These are phyloP conservation scores for Luperina nickerlii DNA, from an alignment of 2,888 invertebrate species.

Conservation along the genomic window DNA sequence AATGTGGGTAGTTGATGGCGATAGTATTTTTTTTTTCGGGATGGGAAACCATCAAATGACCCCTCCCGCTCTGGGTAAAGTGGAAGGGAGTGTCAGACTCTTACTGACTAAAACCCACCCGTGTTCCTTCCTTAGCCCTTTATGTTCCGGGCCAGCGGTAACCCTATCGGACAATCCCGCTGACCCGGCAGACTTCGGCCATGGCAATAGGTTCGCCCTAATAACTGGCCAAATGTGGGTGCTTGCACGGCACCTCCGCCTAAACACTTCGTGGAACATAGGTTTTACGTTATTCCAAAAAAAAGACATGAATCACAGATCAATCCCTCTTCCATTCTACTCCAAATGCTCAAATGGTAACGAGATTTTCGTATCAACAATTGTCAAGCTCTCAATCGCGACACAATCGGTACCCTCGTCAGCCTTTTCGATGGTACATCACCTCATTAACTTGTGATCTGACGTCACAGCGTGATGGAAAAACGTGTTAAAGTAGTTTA, in stretches of 20 bases:
- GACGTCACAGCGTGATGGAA: constrained; percentile 38
- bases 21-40: too few relatives aligned
- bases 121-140: too few relatives aligned
- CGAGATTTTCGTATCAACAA: constrained; percentile 64
- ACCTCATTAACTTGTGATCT: constrained; percentile 49
- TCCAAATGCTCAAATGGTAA: constrained; percentile 40
- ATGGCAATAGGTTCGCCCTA: too few relatives aligned
- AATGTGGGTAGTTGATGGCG: too few relatives aligned
- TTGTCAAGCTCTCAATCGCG: constrained; percentile 44
- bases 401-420: constrained; percentile 61
- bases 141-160: too few relatives aligned
- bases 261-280: not conserved
- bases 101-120: too few relatives aligned
- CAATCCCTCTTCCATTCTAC: not conserved
- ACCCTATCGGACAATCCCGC: too few relatives aligned
- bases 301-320: constrained; percentile 9
- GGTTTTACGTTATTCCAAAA: not conserved
- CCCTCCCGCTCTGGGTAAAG: too few relatives aligned
- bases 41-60: too few relatives aligned
- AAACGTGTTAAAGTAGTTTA: constrained; percentile 11
- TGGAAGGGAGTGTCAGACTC: too few relatives aligned
- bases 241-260: not conserved
- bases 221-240: not conserved
- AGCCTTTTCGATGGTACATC: constrained; percentile 44
- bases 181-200: too few relatives aligned